These are phyloP conservation scores for Tragelaphus scriptus DNA, from an alignment of 2,113 vertebrate genomes.

Conservation along the genomic window DNA sequence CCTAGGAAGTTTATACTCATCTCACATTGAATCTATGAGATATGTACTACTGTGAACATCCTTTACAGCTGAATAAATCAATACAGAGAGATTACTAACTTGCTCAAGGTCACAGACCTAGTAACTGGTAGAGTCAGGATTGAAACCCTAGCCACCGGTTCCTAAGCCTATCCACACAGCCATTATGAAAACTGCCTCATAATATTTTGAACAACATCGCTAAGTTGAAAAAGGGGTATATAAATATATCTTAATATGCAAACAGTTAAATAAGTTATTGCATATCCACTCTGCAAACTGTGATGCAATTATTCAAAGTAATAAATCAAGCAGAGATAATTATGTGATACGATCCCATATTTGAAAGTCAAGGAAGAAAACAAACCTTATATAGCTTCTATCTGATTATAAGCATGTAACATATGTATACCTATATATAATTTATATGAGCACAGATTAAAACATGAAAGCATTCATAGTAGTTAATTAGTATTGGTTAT, in stretches of 20 bases:
- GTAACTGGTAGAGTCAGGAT: neutral
- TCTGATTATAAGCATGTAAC: neutral
- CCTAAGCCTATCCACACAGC: neutral
- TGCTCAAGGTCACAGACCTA: neutral
- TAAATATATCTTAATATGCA: neutral
- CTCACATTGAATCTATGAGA: neutral
- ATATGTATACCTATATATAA: neutral
- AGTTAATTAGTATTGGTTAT: neutral
- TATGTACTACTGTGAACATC: neutral
- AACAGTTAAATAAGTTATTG: neutral
- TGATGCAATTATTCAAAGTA: neutral
- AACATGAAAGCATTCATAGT: neutral
- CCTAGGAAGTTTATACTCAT: neutral
- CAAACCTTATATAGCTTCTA: neutral
- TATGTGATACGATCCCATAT: neutral
- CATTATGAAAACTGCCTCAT: neutral
- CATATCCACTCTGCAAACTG: neutral
- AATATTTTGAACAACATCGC: neutral
- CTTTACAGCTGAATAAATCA: neutral
- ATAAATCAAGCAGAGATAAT: neutral
- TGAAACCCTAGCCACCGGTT: neutral
- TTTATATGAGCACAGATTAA: neutral
- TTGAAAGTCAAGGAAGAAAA: slow-evolving; percentile 27
- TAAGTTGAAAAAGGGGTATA: neutral
- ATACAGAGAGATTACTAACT: neutral